Base-by-base conservation (phyloP, 2,797 vertebrate species). In the Poeciliopsis infans region DNA sequence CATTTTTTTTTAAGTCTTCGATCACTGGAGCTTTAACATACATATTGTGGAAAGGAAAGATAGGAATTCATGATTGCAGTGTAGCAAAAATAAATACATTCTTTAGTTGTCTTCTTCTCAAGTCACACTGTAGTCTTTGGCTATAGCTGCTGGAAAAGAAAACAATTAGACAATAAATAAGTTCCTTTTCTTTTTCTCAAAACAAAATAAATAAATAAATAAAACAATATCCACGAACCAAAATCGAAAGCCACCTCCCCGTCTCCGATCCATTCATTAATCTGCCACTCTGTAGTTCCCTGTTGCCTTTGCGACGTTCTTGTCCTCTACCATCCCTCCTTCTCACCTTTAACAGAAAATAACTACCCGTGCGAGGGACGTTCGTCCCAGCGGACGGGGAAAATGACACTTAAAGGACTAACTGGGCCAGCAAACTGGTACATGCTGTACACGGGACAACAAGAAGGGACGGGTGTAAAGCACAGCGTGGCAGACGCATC, bases 351-450 rank as follows among this genome's bases (percentile, higher is more conserved):
- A 86, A 84, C 33, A 41, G 84, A 84, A 64, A 88, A 92, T 89
- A 79, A 91, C 86, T 85, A 89, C 87, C 83, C 90, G 88, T 59
- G 76, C 53, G 73, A 10, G 16, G 71, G 78, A 83, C 85, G 85
- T 91, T 94, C 84, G 91, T 92, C 86, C 91, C 79, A 15, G 46
- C 73, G 72, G 89, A 88, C 83, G 77, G 84, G 84, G 83, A 83
- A 87, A 83, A 89, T 82, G 92, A 93, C 86, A 93, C 88, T 86
- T 94, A 87, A 92, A 93, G 93, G 92, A 92, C 85, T 88, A 74
- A 75, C 73, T 79, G 80, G 39, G 70, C 74, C 76, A 71, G 69
- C 4, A 33, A 75, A 79, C 72, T 41, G 76, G 76, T 81, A 71
- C 66, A 49, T 61, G 74, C 4, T 45, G 41, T 18, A 16, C 82